Evolutionary conservation across 92 coral and sea anemone genomes (phyloP), one percentile per base, ranked within the genome.

Genomic region (Epizoanthus fatuus): DNA sequence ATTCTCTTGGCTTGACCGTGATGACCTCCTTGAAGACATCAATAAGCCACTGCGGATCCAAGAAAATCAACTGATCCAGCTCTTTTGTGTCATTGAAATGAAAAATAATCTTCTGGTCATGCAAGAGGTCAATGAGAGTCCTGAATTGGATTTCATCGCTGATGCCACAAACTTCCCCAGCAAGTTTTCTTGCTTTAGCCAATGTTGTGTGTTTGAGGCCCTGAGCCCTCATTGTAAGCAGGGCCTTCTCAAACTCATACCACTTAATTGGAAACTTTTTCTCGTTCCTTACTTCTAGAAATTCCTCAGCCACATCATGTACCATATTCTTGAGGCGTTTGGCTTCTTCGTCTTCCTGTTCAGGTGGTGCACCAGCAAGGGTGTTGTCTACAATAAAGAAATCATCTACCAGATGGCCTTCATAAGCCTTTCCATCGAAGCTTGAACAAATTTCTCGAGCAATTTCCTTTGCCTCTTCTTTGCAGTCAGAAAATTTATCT

Each of bases 1-100:
- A 10, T 57, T 75, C 70, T n/a, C 62, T 75, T 1, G 84, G 73
- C 73, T 80, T 80, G 11, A 91, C 69, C 37, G 94, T 91, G 79
- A 92, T 92, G 54, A 91, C 84, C 29, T 74, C 72, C 67, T 81
- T 85, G 56, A 91, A 88, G 38, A 88, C 75, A 37, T 88, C 86
- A 72, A 89, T 80, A 38, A 91, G 63, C 95, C 95, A 91, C 53
- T 80, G 82, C 19, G 92, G 92, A 69, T 91, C 81, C 72, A 91
- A 58, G 49, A 91, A 76, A 4, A 91, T 72, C 67, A 71, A 14
- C 4, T 63, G 53, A 73, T 69, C 65, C 22, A 89, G 68, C 13
- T 65, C 79, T 4, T 60, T 39, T 2, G 87, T 64, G 51, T 79
- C 95, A 40, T 17, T 63, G 74, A 89, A 85, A 63, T 88, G 90